Conservation (phyloP, 1,140 invertebrate species). For the Chironomus tepperi region DNA sequence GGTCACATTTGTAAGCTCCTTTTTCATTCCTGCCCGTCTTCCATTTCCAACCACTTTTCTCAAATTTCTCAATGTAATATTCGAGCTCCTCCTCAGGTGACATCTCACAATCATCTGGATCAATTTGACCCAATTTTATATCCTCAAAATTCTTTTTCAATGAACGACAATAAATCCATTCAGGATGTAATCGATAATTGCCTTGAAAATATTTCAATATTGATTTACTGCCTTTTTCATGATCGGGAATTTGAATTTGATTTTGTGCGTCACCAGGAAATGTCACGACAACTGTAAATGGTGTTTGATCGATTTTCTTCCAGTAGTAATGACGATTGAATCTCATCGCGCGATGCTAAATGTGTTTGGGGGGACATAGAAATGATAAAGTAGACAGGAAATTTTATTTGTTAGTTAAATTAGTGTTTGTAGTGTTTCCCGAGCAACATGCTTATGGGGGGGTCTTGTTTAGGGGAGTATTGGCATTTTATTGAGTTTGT, state of each 20-base stretch:
- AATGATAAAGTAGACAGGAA: neutral
- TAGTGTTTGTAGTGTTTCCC: too few species aligned
- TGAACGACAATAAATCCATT: slow-evolving; percentile 18
- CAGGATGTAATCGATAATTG: neutral
- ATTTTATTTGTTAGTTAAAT: neutral
- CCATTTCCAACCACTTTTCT: slow-evolving; percentile 5
- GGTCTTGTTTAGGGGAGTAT: too few species aligned
- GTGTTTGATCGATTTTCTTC: slow-evolving; percentile 52
- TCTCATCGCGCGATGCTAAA: slow-evolving; percentile 46
- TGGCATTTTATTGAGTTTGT: too few species aligned
- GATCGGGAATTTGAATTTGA: neutral
- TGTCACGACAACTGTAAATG: slow-evolving; percentile 62
- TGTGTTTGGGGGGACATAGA: neutral
- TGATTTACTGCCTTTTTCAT: neutral
- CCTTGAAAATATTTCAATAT: neutral
- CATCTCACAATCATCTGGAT: neutral
- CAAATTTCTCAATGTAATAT: neutral
- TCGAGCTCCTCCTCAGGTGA: slow-evolving; percentile 14
- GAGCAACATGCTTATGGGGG: too few species aligned
- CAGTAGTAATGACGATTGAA: slow-evolving; percentile 58
- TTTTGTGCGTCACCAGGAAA: slow-evolving; percentile 43
- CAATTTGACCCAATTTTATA: neutral
- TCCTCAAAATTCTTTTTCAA: neutral
- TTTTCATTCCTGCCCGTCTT: neutral
- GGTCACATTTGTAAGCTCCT: neutral